Base-by-base conservation (phyloP, 2,113 vertebrate species). In the Oreotragus oreotragus region DNA sequence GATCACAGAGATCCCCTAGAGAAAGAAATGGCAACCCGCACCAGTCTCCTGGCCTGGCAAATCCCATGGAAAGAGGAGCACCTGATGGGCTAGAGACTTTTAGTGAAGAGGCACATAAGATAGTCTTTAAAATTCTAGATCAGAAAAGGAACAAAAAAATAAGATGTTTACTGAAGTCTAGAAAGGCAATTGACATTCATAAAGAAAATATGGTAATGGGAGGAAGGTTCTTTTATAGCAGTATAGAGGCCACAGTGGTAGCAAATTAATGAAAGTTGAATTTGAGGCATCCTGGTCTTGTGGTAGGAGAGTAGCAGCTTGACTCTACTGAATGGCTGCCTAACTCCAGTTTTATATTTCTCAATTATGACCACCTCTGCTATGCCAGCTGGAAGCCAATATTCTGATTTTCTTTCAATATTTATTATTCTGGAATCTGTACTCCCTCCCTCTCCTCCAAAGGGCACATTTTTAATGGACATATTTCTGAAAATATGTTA, bases 391-490 rank as follows among this genome's bases (percentile, higher is more conserved):
- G 98, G 98, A 98, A 98, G 95, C 60, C 39, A 84, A 86, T 85
- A 90, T 95, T 97, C 93, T 98, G 98, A 98, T 96, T 98, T 97
- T 93, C 89, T 97, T 33, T 7, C 94, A 96, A 94, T 98, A 93
- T 98, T 98, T 98, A 98, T 97, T 94, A 97, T 97, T 91, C 88
- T 98, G 25, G n/a, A 97, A 98, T 97, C 94, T 39, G 39, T 94
- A 93, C 88, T 87, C 76, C 19, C 87, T 96, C 92, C 21, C 2
- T 66, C 89, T 92, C 91, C 96, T 98, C 94, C 94, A 98, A 98
- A 98, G 98, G 96, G 96, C 97, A 94, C 93, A 90, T 96, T 98
- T 98, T 98, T 98, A 99, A 98, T 98, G 97, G 98, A 98, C 98
- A 98, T 97, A 96, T 98, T 98, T 90, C 97, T 98, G 97, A 97